A percentile compares a stretch with the other conserved stretches of the same genome.
Evolutionary conservation across 2,797 vertebrate genomes (phyloP).

Genomic region (Danio albolineatus): DNA sequence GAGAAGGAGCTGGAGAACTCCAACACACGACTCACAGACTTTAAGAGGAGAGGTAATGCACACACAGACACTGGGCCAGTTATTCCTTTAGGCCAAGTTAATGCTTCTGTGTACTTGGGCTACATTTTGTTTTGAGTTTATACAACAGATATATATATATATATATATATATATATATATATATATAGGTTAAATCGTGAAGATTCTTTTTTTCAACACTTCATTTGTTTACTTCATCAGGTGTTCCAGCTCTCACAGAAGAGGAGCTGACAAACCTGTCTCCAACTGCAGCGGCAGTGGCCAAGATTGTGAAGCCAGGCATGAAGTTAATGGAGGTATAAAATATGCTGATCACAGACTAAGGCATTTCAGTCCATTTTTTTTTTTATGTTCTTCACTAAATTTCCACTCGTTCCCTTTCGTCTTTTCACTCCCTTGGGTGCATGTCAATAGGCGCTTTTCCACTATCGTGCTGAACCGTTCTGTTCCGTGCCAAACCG

Average conservation of each 20-base stretch:
- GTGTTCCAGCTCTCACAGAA: conserved; percentile 85
- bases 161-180: no score
- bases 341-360: conserved; percentile 8
- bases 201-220: background rate
- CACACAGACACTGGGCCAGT: background rate
- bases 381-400: no score
- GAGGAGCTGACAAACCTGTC: conserved; percentile 92
- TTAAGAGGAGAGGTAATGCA: conserved; percentile 87
- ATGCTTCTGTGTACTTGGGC: background rate
- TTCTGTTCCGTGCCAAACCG: no score
- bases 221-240: conserved; percentile 67
- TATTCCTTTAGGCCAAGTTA: background rate
- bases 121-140: background rate
- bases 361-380: background rate
- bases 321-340: conserved; percentile 97
- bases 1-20: conserved; percentile 93
- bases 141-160: no score
- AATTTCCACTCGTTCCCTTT: no score
- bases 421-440: no score
- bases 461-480: no score
- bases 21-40: conserved; percentile 83
- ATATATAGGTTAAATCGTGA: no score
- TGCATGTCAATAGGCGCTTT: no score
- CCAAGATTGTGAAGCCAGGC: conserved; percentile 94
- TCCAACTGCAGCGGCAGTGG: conserved; percentile 93